phyloP scores from a whole-genome alignment of 2,888 invertebrate species.

The Synergus umbraculus region DNA sequence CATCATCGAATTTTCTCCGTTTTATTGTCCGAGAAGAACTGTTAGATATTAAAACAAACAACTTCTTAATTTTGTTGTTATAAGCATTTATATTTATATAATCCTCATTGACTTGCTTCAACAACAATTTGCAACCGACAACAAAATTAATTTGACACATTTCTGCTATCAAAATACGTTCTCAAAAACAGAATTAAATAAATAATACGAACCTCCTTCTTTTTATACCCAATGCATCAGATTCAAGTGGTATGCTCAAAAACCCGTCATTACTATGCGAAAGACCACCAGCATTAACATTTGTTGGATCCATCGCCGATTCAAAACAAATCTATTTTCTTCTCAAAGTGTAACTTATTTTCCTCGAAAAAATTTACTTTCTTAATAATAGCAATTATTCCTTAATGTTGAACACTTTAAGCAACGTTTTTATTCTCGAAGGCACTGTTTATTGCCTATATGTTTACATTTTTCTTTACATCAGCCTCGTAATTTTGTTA shows the following conservation, averaged over 20 bases:
- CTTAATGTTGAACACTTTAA: neutral
- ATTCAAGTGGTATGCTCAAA: conserved; percentile 71
- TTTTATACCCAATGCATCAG: conserved; percentile 72
- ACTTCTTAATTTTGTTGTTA: neutral
- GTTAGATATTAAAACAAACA: conserved; percentile 41
- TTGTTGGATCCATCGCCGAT: conserved; percentile 55
- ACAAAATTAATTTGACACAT: neutral
- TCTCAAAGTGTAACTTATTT: neutral
- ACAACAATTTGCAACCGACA: neutral
- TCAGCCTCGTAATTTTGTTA: neutral
- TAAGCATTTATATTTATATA: neutral
- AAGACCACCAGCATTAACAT: conserved; percentile 63
- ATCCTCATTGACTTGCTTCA: neutral
- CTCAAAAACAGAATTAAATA: neutral
- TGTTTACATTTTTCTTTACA: neutral
- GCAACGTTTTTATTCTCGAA: neutral
- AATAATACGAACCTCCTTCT: conserved; percentile 68
- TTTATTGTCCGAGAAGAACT: conserved; percentile 97
- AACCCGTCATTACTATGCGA: conserved; percentile 67
- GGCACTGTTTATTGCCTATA: conserved; percentile 4
- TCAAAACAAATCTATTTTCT: neutral
- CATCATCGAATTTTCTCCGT: conserved; percentile 97
- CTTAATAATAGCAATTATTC: neutral
- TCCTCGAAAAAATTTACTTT: neutral
- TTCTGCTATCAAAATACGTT: neutral